Evolutionary conservation across 2,888 invertebrate species (phyloP), one percentile per base, ranked within the genome.

Genomic region (Andrena haemorrhoa): DNA sequence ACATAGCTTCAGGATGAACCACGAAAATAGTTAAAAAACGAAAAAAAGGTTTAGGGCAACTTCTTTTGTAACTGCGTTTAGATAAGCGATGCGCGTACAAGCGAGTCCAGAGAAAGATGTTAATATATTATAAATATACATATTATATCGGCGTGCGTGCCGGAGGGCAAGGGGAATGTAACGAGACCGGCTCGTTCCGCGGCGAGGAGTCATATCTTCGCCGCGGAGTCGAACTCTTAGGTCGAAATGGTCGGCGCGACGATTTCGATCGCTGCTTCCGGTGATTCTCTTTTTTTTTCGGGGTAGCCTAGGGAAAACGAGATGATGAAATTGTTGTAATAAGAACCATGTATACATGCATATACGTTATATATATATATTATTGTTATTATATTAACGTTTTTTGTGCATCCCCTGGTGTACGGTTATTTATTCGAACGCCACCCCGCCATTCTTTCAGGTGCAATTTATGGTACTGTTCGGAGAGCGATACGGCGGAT

Each of bases 261-360:
- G 63, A 53, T 29, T 64, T 72, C 72, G 49, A 56, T 71, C 49
- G 53, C 58, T 72, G 47, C 80, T 87, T 85, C 66, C 87, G 89
- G 87, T 88, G 89, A 89, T 87, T 61, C 61, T 72, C 49, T 92
- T 79, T 89, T 53, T 20, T 56, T 56, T 23, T 56, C 10, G 8
- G 90, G 91, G 90, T 93, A 93, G 90, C 83, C 77, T 92, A 92
- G 87, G 79, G 84, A 84, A 84, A 83, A 85, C 78, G 77, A 85
- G 89, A 87, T 79, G 85, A 89, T 87, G 88, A 91, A 90, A 88
- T 91, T 90, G 90, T 91, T 93, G 90, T 92, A 91, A 92, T 91
- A 90, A 91, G 85, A 91, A 86, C 69, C 88, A 89, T 89, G 88
- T 88, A 89, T 79, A 85, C 86, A 87, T 81, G 71, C 82, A 88